Evolutionary conservation across 2,888 invertebrate genomes (phyloP), one percentile per base, ranked within the genome.

Genomic region (Scelioninae gen. 1): DNA sequence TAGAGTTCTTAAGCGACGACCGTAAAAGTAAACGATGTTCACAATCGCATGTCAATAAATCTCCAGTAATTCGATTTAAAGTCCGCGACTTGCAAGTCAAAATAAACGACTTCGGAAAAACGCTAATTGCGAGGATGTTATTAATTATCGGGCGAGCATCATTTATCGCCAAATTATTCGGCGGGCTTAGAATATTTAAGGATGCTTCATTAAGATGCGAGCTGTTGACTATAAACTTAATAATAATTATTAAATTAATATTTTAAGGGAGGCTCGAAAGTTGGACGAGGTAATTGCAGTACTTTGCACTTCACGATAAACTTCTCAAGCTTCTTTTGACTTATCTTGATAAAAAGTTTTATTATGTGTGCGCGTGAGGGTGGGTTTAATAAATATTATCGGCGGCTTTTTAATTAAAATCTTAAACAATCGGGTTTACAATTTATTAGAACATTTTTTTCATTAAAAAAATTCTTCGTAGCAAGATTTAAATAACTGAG

Each of bases 41-140:
- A 76, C 71, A 76, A 83, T 79, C 66, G 79, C 74, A 71, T 72
- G 79, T 83, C 83, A 76, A 83, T 83, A 76, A 83, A 76, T 75
- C 79, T 58, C 43, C 38, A 49, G 60, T 79, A 83, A 83, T 79
- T 79, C 79, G 82, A 82, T 76, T 82, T 72, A 60, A 82, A 82
- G 40, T 60, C 65, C 40, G 32, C 72, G 32, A 10, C 38, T 47
- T 34, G 9, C 47, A 38, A 9, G 4, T 53, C 13, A 65, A 58
- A 76, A 58, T 56, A 15, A 5, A 68, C 29, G 58, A 38, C 38
- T 40, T 62, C 51, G 13, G 31, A 69, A 34, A 58, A 23, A 23
- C 23, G 23, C 23, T 23, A 23, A 23, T 23, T 23, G 23, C 23
- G 23, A 1, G 23, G 23, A 23, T 4, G 40, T 34, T 56, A 56